phyloP scores from a whole-genome alignment of 2,888 invertebrate species.

The Amorpha juglandis region DNA sequence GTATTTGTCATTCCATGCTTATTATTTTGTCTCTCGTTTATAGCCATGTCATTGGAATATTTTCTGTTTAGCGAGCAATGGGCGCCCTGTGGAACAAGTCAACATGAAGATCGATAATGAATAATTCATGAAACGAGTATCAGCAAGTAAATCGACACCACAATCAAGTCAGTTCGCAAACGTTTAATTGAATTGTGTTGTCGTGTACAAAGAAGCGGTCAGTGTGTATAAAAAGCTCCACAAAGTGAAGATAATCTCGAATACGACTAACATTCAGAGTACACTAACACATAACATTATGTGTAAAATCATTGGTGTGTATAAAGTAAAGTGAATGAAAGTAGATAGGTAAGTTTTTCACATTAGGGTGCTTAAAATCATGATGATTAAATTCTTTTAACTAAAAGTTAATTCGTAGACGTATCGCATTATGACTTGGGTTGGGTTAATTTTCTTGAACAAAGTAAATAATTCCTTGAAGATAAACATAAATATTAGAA shows the following conservation, averaged over 20 bases:
- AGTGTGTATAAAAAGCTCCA: slow-evolving; percentile 52
- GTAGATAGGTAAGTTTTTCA: not conserved
- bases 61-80: slow-evolving; percentile 36
- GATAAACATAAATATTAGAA: not conserved
- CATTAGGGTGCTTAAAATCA: too few relatives aligned
- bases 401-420: not conserved
- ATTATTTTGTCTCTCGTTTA: not conserved
- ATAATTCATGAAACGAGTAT: slow-evolving; percentile 56
- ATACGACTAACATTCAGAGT: slow-evolving; percentile 15
- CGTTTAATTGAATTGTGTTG: slow-evolving; percentile 68
- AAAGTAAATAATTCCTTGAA: not conserved
- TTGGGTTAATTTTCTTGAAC: not conserved
- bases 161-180: slow-evolving; percentile 57
- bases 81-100: slow-evolving; percentile 30
- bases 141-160: slow-evolving; percentile 61
- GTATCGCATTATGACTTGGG: not conserved
- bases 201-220: slow-evolving; percentile 58
- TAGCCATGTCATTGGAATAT: slow-evolving; percentile 28
- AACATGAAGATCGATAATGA: slow-evolving; percentile 57
- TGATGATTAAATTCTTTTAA: not conserved
- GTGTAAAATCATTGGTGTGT: not conserved
- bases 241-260: slow-evolving; percentile 31
- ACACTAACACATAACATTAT: slow-evolving; percentile 8
- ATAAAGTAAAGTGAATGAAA: slow-evolving; percentile 4
- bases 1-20: not conserved